phyloP scores from a whole-genome alignment of 2,888 invertebrate species.

The Scaptomyza flava region DNA sequence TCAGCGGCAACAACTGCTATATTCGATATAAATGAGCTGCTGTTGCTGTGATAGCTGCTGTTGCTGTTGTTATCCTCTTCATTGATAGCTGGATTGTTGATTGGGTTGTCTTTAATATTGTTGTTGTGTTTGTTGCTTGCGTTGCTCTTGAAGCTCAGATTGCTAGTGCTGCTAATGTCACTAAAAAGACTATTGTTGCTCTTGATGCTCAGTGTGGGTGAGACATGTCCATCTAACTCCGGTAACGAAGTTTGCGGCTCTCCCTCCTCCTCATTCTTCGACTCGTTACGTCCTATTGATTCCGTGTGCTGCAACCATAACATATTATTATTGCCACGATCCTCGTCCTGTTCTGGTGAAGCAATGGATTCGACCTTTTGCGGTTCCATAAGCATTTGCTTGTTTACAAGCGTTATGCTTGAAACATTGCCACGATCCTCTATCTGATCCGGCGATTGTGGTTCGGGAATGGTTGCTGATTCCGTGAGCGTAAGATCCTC shows the following conservation, averaged over 20 bases:
- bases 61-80: not conserved
- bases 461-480: not conserved
- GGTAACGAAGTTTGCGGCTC: not conserved
- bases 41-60: not conserved
- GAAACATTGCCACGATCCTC: not conserved
- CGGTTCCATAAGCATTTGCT: not conserved
- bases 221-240: not conserved
- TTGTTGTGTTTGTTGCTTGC: not conserved
- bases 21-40: conserved; percentile 37
- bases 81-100: not conserved
- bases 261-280: not conserved
- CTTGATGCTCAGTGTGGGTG: not conserved
- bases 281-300: not conserved
- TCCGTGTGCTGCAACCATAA: not conserved
- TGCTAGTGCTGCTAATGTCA: conserved; percentile 1
- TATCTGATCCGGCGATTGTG: not conserved
- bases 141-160: not conserved
- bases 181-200: not conserved
- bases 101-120: not conserved
- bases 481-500: not conserved
- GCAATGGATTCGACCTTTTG: not conserved
- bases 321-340: not conserved
- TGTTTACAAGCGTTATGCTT: not conserved
- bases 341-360: not conserved
- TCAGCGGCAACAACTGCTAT: conserved; percentile 44